Evolutionary conservation across 2,888 invertebrate species (phyloP).

Genomic region (Noctuana brunneofusca): DNA sequence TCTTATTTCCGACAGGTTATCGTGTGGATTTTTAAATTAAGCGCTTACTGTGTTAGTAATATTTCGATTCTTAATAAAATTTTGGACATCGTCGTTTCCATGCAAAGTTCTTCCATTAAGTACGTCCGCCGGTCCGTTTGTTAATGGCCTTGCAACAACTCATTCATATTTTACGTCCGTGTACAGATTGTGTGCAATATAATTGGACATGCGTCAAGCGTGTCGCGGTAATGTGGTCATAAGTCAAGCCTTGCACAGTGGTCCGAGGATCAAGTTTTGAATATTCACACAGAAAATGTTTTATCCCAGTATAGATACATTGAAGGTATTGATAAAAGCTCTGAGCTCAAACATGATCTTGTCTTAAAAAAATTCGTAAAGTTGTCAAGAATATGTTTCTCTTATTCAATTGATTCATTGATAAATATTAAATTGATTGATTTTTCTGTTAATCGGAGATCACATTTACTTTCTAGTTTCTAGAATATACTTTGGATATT

Average conservation of each 20-base stretch:
- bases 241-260: constrained; percentile 53
- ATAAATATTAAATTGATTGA: too few species aligned
- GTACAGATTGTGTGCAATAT: constrained; percentile 77
- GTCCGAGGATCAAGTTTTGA: constrained; percentile 7
- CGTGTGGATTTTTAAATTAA: not conserved
- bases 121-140: constrained; percentile 42
- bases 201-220: constrained; percentile 80
- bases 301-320: not conserved
- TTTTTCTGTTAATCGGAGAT: too few species aligned
- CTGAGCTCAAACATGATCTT: too few species aligned
- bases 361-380: too few species aligned
- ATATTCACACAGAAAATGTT: not conserved
- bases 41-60: too few species aligned
- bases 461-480: too few species aligned
- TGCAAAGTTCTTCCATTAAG: constrained; percentile 24
- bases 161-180: constrained; percentile 76
- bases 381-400: too few species aligned
- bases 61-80: not conserved
- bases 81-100: not conserved
- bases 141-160: constrained; percentile 61
- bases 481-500: too few species aligned
- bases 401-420: too few species aligned
- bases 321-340: not conserved
- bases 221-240: constrained; percentile 77
- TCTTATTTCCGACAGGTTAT: not conserved